Conservation (phyloP, 2,797 vertebrate species). For the Prionace glauca region DNA sequence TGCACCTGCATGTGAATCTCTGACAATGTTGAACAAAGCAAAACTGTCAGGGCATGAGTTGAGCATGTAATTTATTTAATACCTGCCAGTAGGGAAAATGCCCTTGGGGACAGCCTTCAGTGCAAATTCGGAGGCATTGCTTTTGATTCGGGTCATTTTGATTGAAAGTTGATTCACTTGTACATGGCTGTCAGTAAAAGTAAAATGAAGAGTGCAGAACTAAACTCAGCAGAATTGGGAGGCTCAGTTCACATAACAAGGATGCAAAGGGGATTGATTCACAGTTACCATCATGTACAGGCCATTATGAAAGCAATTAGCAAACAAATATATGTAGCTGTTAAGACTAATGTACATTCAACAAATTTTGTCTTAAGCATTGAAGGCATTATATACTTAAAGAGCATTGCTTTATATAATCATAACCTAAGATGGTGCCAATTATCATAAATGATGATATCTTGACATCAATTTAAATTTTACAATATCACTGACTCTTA, state of each 20-base stretch:
- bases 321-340: neutral
- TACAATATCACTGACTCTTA: neutral
- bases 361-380: neutral
- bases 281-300: neutral
- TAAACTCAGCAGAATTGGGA: neutral
- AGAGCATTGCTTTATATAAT: neutral
- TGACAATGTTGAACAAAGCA: neutral
- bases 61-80: conserved; percentile 19
- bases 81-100: neutral
- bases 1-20: neutral
- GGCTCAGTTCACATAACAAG: neutral
- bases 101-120: neutral
- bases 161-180: neutral
- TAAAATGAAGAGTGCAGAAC: neutral
- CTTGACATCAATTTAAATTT: neutral
- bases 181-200: conserved; percentile 8
- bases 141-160: neutral
- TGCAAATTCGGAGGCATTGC: neutral
- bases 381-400: neutral
- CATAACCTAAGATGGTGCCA: neutral
- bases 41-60: neutral
- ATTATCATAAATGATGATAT: neutral
- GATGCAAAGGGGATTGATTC: neutral
- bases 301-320: neutral
- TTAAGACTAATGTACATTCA: neutral